Evolutionary conservation across 2,888 invertebrate genomes (phyloP).

Genomic region (Apamea monoglypha): DNA sequence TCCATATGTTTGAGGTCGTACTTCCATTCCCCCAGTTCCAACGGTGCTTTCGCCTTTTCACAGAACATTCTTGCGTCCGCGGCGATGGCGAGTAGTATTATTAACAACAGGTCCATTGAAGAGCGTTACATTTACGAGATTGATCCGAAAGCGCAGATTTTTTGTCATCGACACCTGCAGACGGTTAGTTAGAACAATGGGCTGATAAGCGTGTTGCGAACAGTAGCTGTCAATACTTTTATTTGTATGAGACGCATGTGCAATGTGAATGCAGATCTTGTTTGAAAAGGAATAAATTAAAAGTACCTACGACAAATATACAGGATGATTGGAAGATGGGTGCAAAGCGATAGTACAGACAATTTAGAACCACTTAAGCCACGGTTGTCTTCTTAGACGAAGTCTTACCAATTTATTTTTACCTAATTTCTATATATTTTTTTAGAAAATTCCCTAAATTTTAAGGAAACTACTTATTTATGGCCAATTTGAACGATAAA

Average conservation of each 20-base stretch:
- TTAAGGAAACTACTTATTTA: too few relatives aligned
- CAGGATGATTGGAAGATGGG: too few relatives aligned
- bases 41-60: slow-evolving; percentile 76
- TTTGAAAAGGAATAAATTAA: neutral
- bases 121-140: slow-evolving; percentile 50
- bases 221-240: slow-evolving; percentile 35
- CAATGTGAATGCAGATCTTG: neutral
- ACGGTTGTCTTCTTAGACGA: too few relatives aligned
- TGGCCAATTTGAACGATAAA: too few relatives aligned
- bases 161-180: slow-evolving; percentile 37
- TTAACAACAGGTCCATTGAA: slow-evolving; percentile 67
- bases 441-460: too few relatives aligned
- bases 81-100: slow-evolving; percentile 56
- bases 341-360: too few relatives aligned
- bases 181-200: slow-evolving; percentile 55
- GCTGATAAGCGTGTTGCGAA: slow-evolving; percentile 51
- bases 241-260: slow-evolving; percentile 28
- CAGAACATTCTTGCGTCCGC: slow-evolving; percentile 74
- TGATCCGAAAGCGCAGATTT: slow-evolving; percentile 31
- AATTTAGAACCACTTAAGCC: too few relatives aligned
- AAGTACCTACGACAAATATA: neutral
- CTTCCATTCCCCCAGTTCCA: slow-evolving; percentile 82
- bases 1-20: slow-evolving; percentile 77
- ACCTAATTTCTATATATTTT: too few relatives aligned
- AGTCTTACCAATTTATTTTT: too few relatives aligned